Percentiles rank a stretch among this genome's conserved stretches.
Evolutionary conservation across 2,797 vertebrate species (phyloP).

Genomic region (Mus spretus): DNA sequence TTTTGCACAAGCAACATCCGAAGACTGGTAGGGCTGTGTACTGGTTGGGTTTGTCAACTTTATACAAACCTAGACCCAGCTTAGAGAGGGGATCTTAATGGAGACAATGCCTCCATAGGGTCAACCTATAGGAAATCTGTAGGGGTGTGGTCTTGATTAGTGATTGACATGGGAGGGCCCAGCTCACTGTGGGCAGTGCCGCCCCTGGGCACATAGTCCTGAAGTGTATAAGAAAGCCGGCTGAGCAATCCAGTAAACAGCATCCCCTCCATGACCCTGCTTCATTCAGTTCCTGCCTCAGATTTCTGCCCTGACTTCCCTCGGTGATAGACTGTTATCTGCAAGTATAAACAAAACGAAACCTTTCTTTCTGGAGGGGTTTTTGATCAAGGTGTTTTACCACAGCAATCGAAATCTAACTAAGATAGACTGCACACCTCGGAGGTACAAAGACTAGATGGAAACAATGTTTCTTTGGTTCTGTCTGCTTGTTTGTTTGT

Average conservation of each 20-base stretch:
- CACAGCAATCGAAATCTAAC: background rate
- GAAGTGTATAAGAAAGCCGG: background rate
- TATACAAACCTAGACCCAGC: background rate
- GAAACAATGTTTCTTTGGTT: background rate
- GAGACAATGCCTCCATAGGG: background rate
- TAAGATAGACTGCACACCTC: background rate
- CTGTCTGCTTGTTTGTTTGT: background rate
- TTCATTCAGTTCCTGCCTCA: background rate
- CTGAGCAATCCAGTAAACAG: too few species aligned
- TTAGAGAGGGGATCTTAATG: background rate
- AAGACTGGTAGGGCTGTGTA: background rate
- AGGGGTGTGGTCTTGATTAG: background rate
- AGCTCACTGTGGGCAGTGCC: background rate
- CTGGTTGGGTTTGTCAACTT: background rate
- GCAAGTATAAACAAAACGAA: background rate
- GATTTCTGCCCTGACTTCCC: background rate
- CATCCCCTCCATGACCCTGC: background rate
- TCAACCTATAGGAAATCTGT: background rate
- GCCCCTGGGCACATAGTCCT: background rate
- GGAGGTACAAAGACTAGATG: background rate
- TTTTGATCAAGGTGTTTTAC: background rate
- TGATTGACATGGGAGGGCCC: background rate
- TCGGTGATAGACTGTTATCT: background rate
- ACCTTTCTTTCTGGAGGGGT: background rate
- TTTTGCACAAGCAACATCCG: rapidly evolving